A percentile compares a stretch with the other conserved stretches of the same genome.
phyloP scores from a whole-genome alignment of 2,888 invertebrate species.

The Nipponacmea schrenckii region DNA sequence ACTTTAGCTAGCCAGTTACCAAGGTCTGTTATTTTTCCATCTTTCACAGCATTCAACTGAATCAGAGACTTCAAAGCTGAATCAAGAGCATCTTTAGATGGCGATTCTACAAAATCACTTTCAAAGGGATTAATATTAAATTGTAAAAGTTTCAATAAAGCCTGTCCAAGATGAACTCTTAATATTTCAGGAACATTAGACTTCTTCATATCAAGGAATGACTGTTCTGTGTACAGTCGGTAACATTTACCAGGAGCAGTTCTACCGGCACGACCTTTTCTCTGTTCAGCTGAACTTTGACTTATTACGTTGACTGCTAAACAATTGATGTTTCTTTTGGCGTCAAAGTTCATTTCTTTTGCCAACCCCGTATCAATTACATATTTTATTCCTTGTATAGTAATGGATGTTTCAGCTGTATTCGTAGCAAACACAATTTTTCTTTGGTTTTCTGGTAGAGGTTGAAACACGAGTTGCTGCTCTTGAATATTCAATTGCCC shows the following conservation, averaged over 20 bases:
- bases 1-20: conserved; percentile 60
- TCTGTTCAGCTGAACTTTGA: conserved; percentile 66
- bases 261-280: conserved; percentile 68
- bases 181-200: conserved; percentile 64
- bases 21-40: conserved; percentile 51
- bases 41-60: conserved; percentile 53
- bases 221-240: conserved; percentile 61
- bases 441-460: conserved; percentile 40
- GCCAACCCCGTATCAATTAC: conserved; percentile 67
- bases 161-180: conserved; percentile 56
- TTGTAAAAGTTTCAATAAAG: conserved; percentile 58
- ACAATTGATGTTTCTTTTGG: conserved; percentile 53
- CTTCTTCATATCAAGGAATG: conserved; percentile 55
- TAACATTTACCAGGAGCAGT: conserved; percentile 64
- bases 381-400: conserved; percentile 66
- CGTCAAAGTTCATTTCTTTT: conserved; percentile 65
- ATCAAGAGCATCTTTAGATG: conserved; percentile 45
- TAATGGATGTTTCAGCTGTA: conserved; percentile 68
- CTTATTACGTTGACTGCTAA: conserved; percentile 54
- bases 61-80: conserved; percentile 50
- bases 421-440: conserved; percentile 68
- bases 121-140: conserved; percentile 54
- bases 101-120: conserved; percentile 65
- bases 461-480: conserved; percentile 59
- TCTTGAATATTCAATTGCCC: conserved; percentile 61